Evolutionary conservation across 2,113 vertebrate genomes (phyloP).

Genomic region (Loxodonta africana): DNA sequence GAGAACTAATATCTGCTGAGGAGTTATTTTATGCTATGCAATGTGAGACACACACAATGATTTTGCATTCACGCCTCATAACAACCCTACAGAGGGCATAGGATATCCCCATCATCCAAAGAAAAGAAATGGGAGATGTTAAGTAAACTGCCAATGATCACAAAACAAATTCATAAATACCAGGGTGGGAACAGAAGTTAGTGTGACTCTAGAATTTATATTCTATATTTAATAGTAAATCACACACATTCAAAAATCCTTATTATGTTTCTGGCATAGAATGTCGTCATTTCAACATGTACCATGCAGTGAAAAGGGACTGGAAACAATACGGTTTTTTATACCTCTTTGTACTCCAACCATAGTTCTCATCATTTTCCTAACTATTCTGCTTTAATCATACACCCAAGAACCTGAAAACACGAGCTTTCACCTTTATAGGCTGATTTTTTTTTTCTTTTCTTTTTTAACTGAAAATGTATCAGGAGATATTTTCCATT

Average conservation of each 20-base stretch:
- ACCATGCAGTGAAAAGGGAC: neutral
- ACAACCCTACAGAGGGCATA: neutral
- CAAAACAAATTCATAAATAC: neutral
- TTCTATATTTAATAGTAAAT: constrained; percentile 42
- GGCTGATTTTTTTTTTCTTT: neutral
- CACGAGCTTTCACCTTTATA: neutral
- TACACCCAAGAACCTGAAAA: neutral
- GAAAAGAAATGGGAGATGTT: neutral
- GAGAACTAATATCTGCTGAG: neutral
- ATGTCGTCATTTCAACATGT: neutral
- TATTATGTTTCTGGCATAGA: neutral
- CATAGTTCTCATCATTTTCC: neutral
- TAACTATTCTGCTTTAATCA: neutral
- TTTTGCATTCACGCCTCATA: neutral
- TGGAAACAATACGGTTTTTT: neutral
- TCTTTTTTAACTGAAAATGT: neutral
- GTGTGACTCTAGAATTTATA: neutral
- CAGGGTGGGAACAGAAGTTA: neutral
- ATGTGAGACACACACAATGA: neutral
- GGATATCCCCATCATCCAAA: neutral
- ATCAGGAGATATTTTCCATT: neutral
- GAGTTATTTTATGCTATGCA: neutral
- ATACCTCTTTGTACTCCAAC: neutral
- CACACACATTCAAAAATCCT: neutral
- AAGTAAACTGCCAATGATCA: neutral